Evolutionary conservation across 2,797 vertebrate genomes (phyloP).

Genomic region (Oreonectes daqikongensis): DNA sequence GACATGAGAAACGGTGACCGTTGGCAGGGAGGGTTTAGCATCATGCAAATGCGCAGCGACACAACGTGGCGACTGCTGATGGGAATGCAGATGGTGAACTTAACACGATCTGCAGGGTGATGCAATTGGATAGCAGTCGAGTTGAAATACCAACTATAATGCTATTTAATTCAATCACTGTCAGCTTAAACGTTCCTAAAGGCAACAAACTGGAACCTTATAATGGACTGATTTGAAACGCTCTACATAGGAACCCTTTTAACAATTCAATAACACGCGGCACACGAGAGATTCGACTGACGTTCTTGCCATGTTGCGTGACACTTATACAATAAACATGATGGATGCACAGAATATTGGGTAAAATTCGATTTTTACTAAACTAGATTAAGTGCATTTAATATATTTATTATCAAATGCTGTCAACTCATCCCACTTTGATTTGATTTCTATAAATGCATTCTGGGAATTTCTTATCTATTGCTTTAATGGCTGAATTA

Average conservation of each 20-base stretch:
- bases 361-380: not conserved
- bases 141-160: not conserved
- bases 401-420: not conserved
- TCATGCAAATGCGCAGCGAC: not conserved
- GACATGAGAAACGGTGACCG: not conserved
- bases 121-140: not conserved
- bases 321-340: not conserved
- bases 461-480: too few species aligned
- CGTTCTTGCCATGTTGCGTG: not conserved
- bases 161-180: not conserved
- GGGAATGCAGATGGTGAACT: not conserved
- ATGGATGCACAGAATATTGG: not conserved
- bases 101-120: not conserved
- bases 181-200: not conserved
- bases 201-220: not conserved
- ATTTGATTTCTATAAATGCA: not conserved
- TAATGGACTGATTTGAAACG: not conserved
- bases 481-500: not conserved
- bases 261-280: not conserved
- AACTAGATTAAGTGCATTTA: not conserved
- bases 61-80: not conserved
- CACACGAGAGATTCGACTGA: not conserved
- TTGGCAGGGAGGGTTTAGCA: constrained; percentile 14
- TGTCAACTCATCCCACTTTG: not conserved
- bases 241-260: not conserved